These are phyloP conservation scores for Tetraneura akinire DNA, from an alignment of 1,140 invertebrate species.

Conservation along the genomic window DNA sequence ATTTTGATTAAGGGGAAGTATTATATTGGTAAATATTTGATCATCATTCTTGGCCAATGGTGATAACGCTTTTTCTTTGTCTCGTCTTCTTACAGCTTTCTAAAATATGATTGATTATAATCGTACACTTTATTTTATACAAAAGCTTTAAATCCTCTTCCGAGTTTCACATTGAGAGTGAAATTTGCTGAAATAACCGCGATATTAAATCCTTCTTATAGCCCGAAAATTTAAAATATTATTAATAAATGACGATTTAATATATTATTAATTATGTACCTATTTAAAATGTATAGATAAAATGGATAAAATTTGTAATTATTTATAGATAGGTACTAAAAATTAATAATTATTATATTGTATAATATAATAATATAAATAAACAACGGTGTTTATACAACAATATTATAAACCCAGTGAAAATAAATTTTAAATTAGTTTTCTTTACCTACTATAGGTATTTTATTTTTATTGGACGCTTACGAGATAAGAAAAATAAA, in stretches of 20 bases:
- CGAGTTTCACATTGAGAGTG: background rate
- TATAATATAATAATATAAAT: too few species aligned
- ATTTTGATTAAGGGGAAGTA: slow-evolving; percentile 12
- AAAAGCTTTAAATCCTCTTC: slow-evolving; percentile 5
- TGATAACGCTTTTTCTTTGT: slow-evolving; percentile 24
- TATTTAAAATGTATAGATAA: too few species aligned
- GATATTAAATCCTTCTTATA: slow-evolving; percentile 23
- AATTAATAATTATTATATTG: too few species aligned
- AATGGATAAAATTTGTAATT: too few species aligned
- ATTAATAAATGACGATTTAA: too few species aligned
- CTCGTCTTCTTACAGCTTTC: background rate
- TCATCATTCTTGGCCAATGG: slow-evolving; percentile 31
- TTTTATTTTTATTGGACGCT: background rate
- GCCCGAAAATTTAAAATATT: too few species aligned
- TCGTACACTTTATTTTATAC: background rate
- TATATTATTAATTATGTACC: too few species aligned
- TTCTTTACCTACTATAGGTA: background rate
- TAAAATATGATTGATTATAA: slow-evolving; percentile 49
- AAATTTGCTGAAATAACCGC: slow-evolving; percentile 24
- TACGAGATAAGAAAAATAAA: slow-evolving; percentile 31
- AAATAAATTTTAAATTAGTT: background rate
- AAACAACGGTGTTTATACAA: too few species aligned
- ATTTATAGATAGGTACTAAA: too few species aligned
- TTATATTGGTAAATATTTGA: slow-evolving; percentile 43
- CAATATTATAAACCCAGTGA: too few species aligned